Base-by-base conservation (phyloP, 2,888 invertebrate genomes). In the Eustalomyia histrio region DNA sequence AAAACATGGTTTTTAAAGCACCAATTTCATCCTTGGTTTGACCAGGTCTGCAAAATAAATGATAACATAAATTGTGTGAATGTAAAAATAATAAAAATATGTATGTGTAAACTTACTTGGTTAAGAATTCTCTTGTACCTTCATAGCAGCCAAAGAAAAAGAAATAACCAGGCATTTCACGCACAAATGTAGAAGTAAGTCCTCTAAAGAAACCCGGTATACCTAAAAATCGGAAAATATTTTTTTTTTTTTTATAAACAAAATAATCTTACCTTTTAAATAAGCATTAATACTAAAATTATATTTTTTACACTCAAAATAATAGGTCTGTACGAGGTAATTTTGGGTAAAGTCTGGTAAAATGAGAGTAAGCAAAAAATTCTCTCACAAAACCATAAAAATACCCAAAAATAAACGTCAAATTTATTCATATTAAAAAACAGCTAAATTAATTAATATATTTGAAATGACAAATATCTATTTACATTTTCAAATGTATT, bases 141-240 rank as follows among this genome's bases (percentile, higher is more conserved):
- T 99, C 99, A 91, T 99, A 99, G 83, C 97, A 97, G 57, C 99
- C 99, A 91, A 99, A 99, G 91, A 99, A 99, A 91, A 97, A 98
- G 91, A 99, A 99, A 91, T 99, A 99, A 3, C 99, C 99, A 0
- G 99, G 99, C 96, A 99, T 98, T 92, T 99, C 99, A 84, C 99
- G 92, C 86, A 95, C 94, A 84, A 99, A 94, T 0, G 99, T 99
- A 0, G 98, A 95, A 0, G 95, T 94, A 10, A 99, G 91, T 0
- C 99, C 99, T 85, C 95, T 92, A 90, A 97, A 99, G 83, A 99
- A 91, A 8, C 97, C 97, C 58, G 91, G 91, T 68, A 96, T 88
- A 3, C 98, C 98, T 91, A 33, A 24, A n/a, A 52, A 9, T n/a
- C 12, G 24, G 4, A 29, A n/a, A n/a, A n/a, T n/a, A n/a, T n/a